Percentiles rank a stretch among this genome's conserved stretches.
These are phyloP conservation scores for Falco rusticolus DNA, from an alignment of 2,797 vertebrate genomes.

Conservation along the genomic window DNA sequence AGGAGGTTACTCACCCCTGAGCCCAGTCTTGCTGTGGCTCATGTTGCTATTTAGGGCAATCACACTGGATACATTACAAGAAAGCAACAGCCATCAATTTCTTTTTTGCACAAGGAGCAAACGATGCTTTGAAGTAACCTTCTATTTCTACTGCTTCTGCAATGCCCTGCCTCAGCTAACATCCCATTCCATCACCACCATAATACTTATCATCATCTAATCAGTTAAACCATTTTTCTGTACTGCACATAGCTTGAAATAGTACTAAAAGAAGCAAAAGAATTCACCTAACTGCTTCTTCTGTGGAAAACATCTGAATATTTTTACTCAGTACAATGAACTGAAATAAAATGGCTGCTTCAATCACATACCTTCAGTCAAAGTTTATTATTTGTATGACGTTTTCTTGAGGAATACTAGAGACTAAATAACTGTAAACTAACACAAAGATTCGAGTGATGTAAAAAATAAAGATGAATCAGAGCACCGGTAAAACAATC, in stretches of 20 bases:
- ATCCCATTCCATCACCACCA: not conserved
- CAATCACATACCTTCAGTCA: not conserved
- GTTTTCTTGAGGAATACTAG: conserved; percentile 21
- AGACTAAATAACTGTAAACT: not conserved
- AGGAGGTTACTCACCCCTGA: not conserved
- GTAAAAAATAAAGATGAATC: not conserved
- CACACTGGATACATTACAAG: not conserved
- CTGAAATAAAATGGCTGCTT: conserved; percentile 18
- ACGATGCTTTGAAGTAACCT: not conserved
- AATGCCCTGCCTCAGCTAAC: not conserved
- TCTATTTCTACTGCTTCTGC: not conserved
- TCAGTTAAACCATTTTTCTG: not conserved
- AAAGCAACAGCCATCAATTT: not conserved
- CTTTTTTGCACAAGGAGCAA: not conserved
- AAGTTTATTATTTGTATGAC: conserved; percentile 6
- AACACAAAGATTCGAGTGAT: not conserved
- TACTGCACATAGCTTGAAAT: not conserved
- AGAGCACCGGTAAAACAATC: not conserved
- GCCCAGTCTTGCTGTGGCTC: not conserved
- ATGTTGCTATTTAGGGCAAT: not conserved
- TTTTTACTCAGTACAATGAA: conserved; percentile 4
- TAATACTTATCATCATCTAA: not conserved
- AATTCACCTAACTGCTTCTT: not conserved
- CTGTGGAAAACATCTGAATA: not conserved
- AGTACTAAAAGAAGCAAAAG: not conserved